Conservation (phyloP, 1,140 invertebrate species). For the Mycetomoellerius zeteki region DNA sequence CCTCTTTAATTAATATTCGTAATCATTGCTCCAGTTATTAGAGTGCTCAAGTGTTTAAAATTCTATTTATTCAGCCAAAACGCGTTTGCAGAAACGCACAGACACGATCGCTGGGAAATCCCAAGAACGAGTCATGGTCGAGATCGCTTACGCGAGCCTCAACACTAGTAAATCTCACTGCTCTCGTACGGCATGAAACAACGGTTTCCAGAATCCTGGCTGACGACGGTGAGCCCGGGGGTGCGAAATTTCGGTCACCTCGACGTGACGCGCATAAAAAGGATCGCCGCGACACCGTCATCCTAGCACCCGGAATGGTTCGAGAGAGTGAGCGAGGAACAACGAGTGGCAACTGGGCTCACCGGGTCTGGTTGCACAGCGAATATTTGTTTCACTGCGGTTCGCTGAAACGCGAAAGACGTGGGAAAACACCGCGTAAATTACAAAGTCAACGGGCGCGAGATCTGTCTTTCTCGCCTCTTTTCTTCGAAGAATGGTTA, state of each 20-base stretch:
- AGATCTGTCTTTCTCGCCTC: conserved; percentile 31
- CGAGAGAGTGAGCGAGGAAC: conserved; percentile 1
- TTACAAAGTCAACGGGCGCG: conserved; percentile 73
- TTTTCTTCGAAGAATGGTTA: conserved; percentile 37
- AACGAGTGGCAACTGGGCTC: conserved; percentile 6
- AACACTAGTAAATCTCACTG: conserved; percentile 50
- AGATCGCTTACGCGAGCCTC: conserved; percentile 38
- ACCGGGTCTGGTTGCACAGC: background rate
- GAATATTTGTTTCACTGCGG: conserved; percentile 37
- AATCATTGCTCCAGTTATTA: background rate
- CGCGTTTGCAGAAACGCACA: conserved; percentile 5
- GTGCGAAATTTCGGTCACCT: conserved; percentile 62
- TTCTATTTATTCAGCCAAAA: background rate
- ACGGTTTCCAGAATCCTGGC: conserved; percentile 35
- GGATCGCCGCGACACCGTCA: conserved; percentile 1
- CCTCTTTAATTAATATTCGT: conserved; percentile 18
- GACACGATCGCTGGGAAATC: conserved; percentile 15
- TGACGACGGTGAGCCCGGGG: conserved; percentile 28
- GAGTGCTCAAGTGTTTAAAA: background rate
- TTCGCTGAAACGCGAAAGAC: conserved; percentile 17
- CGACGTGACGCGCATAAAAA: conserved; percentile 69
- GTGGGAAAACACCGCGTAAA: conserved; percentile 64
- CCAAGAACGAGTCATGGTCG: conserved; percentile 38
- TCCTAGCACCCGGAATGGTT: background rate
- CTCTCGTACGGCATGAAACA: conserved; percentile 45